Conservation (phyloP, 2,113 vertebrate genomes). For the Xiphorhynchus elegans region DNA sequence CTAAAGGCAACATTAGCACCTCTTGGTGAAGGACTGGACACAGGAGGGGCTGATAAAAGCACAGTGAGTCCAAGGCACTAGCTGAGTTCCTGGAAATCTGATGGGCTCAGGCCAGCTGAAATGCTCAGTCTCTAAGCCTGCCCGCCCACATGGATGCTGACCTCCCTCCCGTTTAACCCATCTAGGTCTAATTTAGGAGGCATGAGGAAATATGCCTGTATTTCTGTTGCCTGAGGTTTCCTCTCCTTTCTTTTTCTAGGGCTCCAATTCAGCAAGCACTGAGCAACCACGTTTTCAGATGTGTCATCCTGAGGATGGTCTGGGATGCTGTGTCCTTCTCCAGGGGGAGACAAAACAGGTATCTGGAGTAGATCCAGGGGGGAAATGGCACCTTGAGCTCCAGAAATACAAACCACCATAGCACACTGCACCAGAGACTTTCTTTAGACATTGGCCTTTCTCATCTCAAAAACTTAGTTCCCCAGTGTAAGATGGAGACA, state of each 20-base stretch:
- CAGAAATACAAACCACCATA: background rate
- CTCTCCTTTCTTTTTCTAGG: background rate
- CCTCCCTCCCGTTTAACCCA: background rate
- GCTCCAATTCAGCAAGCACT: background rate
- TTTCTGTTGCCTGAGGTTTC: background rate
- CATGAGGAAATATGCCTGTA: background rate
- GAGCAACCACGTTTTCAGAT: background rate
- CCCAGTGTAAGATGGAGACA: background rate
- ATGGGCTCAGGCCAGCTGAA: background rate
- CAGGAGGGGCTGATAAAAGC: background rate
- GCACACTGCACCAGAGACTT: background rate
- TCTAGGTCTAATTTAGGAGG: background rate
- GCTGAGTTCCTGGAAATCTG: constrained; percentile 19
- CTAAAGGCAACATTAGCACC: background rate
- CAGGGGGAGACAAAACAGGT: background rate
- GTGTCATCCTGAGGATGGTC: background rate
- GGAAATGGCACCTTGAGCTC: background rate
- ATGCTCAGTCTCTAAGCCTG: background rate
- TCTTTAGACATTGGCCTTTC: background rate
- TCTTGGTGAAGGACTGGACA: background rate
- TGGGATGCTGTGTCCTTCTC: background rate
- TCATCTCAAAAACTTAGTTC: background rate
- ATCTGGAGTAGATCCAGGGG: background rate
- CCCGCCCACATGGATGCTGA: background rate
- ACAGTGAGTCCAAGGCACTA: background rate